Percentiles rank a stretch among this genome's conserved stretches.
Evolutionary conservation across 2,113 vertebrate species (phyloP).

Genomic region (Colistium nudipinnis): DNA sequence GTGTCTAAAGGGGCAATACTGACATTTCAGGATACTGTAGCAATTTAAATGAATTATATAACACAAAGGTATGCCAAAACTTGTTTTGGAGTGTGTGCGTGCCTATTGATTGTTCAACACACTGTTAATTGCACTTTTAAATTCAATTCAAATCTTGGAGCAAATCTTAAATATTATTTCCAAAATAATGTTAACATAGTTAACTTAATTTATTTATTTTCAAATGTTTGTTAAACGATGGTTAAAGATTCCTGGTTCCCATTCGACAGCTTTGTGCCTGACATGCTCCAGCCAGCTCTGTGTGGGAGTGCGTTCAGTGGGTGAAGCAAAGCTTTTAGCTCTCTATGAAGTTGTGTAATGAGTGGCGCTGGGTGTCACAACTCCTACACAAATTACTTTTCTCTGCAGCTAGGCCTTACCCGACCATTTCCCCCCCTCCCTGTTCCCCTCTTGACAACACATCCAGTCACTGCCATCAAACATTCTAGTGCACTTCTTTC

Average conservation of each 20-base stretch:
- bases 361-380: constrained; percentile 67
- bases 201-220: too few species aligned
- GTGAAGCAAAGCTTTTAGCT: constrained; percentile 69
- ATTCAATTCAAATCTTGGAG: too few species aligned
- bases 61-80: neutral
- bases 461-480: neutral
- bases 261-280: constrained; percentile 21
- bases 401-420: constrained; percentile 38
- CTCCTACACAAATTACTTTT: constrained; percentile 70
- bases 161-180: too few species aligned
- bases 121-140: too few species aligned
- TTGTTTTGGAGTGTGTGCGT: neutral
- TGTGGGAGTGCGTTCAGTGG: constrained; percentile 48
- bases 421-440: neutral
- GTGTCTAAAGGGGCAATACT: neutral
- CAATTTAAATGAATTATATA: neutral
- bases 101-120: too few species aligned
- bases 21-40: neutral
- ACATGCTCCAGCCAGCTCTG: constrained; percentile 35
- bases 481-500: constrained; percentile 4
- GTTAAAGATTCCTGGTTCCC: neutral
- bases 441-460: constrained; percentile 41
- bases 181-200: too few species aligned
- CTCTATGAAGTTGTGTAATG: constrained; percentile 71
- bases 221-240: neutral